Evolutionary conservation across 2,113 vertebrate genomes (phyloP).

Genomic region (Channa maculata): DNA sequence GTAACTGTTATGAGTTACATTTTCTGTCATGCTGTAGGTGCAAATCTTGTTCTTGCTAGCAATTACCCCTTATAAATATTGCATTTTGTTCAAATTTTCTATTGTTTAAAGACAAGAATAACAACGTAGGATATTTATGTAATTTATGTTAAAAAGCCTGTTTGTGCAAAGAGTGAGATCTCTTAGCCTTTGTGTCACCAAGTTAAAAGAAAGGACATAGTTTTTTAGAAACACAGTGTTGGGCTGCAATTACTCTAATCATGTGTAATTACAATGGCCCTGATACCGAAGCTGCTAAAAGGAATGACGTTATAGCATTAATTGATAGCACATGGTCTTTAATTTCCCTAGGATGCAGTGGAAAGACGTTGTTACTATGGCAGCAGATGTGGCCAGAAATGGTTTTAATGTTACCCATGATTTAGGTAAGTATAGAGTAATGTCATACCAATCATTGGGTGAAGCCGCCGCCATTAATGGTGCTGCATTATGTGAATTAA

Average conservation of each 20-base stretch:
- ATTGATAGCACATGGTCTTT: constrained; percentile 7
- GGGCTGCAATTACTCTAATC: constrained; percentile 46
- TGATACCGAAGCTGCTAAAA: constrained; percentile 21
- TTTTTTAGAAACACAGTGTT: constrained; percentile 9
- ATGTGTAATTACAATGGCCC: constrained; percentile 54
- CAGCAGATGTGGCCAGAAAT: constrained; percentile 88
- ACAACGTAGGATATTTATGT: constrained; percentile 4
- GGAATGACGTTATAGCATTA: background rate
- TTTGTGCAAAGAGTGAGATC: background rate
- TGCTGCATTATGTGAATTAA: background rate
- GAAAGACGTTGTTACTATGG: constrained; percentile 89
- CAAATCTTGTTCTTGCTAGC: too few relatives aligned
- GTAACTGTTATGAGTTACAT: background rate
- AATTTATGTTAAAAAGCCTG: constrained; percentile 3
- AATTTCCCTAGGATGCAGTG: constrained; percentile 85
- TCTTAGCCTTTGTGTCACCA: constrained; percentile 7
- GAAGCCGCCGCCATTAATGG: background rate
- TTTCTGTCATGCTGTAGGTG: background rate
- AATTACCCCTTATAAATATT: too few relatives aligned
- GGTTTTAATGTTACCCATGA: constrained; percentile 97
- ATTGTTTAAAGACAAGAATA: too few relatives aligned
- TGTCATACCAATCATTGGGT: constrained; percentile 1
- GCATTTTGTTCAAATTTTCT: too few relatives aligned
- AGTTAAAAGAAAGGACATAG: background rate
- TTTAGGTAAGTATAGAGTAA: constrained; percentile 85